Evolutionary conservation across 2,797 vertebrate genomes (phyloP).

Genomic region (Periparus ater): DNA sequence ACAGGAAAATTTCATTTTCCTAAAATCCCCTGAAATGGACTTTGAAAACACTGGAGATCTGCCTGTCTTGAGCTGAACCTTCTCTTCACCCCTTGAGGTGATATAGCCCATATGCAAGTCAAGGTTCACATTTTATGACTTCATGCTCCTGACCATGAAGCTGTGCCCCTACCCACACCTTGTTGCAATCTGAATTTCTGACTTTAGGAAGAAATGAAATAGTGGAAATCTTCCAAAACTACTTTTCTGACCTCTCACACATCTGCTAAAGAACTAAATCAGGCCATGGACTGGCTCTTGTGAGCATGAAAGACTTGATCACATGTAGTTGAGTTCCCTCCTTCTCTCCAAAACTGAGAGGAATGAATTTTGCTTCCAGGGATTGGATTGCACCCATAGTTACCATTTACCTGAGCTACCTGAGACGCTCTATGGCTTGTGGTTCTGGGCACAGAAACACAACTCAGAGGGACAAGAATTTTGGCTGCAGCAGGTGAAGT

Average conservation of each 20-base stretch:
- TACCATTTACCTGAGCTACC: neutral
- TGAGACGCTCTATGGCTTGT: neutral
- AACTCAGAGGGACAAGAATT: neutral
- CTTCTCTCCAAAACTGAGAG: neutral
- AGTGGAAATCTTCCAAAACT: neutral
- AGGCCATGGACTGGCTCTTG: neutral
- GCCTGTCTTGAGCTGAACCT: neutral
- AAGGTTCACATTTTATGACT: neutral
- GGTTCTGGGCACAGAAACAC: neutral
- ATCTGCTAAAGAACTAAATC: neutral
- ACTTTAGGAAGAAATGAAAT: neutral
- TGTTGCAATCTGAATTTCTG: neutral
- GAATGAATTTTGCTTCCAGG: neutral
- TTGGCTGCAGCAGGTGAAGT: neutral
- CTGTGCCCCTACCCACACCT: neutral
- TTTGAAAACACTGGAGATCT: neutral
- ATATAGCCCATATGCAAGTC: fast-evolving
- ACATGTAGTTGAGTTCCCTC: neutral
- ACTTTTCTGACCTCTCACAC: neutral
- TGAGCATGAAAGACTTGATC: neutral
- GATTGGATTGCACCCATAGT: neutral
- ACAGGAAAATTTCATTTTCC: neutral
- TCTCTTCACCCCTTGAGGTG: neutral
- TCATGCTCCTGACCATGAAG: neutral
- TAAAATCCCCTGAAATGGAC: neutral